phyloP scores from a whole-genome alignment of 2,888 invertebrate species.

The Acanthoscelides obtectus region DNA sequence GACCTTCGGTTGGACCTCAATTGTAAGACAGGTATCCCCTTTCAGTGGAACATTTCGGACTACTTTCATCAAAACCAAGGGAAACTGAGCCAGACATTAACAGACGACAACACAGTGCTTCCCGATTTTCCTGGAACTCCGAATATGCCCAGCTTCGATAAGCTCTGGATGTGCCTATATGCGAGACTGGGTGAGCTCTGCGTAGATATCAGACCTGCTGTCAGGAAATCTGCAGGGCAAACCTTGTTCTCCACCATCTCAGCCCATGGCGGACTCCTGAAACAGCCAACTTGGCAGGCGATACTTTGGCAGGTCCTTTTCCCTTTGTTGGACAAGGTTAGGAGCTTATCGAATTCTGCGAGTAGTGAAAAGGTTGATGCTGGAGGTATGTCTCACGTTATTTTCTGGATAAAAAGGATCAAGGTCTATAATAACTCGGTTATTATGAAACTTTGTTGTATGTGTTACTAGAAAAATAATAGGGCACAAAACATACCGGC shows the following conservation, averaged over 20 bases:
- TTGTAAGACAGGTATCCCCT: too few relatives aligned
- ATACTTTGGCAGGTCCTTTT: slow-evolving; percentile 94
- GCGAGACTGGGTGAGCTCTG: slow-evolving; percentile 85
- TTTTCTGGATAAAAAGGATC: too few relatives aligned
- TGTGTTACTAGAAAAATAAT: too few relatives aligned
- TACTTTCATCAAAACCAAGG: slow-evolving; percentile 94
- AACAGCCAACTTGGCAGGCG: slow-evolving; percentile 88
- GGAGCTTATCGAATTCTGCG: slow-evolving; percentile 65
- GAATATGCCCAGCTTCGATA: slow-evolving; percentile 85
- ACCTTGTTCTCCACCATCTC: slow-evolving; percentile 96
- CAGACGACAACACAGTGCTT: slow-evolving; percentile 69
- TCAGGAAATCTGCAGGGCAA: slow-evolving; percentile 94
- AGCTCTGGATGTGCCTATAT: slow-evolving; percentile 94
- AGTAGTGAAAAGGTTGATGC: slow-evolving; percentile 81
- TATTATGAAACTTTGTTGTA: too few relatives aligned
- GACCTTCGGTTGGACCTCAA: too few relatives aligned
- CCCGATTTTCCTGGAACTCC: slow-evolving; percentile 81
- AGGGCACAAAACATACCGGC: too few relatives aligned
- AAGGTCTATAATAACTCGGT: too few relatives aligned
- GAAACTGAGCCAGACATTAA: slow-evolving; percentile 68
- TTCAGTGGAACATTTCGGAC: slow-evolving; percentile 97
- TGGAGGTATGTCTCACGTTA: too few relatives aligned
- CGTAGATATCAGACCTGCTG: slow-evolving; percentile 92
- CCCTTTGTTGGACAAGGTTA: slow-evolving; percentile 89
- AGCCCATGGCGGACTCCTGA: slow-evolving; percentile 86